Percentiles rank a stretch among this genome's conserved stretches.
phyloP scores from a whole-genome alignment of 2,888 invertebrate species.

The Colletes collaris region DNA sequence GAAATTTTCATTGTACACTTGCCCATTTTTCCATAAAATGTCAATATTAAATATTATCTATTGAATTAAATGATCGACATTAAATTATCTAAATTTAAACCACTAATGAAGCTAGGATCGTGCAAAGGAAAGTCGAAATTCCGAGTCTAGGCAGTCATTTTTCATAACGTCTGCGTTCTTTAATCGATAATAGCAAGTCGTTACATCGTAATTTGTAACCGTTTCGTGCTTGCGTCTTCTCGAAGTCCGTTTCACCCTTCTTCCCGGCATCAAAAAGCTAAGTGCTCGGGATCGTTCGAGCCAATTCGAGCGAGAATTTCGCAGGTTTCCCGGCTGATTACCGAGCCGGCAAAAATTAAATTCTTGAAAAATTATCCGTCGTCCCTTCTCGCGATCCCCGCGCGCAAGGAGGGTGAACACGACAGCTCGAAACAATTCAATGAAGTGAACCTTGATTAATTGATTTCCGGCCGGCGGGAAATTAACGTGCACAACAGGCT shows the following conservation, averaged over 20 bases:
- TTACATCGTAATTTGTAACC: slow-evolving; percentile 26
- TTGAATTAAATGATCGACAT: too few relatives aligned
- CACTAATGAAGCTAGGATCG: too few relatives aligned
- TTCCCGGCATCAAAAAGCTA: slow-evolving; percentile 6
- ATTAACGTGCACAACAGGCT: slow-evolving; percentile 70
- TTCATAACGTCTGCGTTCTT: not conserved
- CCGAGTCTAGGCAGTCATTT: too few relatives aligned
- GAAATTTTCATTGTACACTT: too few relatives aligned
- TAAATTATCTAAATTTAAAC: too few relatives aligned
- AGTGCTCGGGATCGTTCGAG: slow-evolving; percentile 17
- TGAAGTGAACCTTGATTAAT: slow-evolving; percentile 77
- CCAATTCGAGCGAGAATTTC: slow-evolving; percentile 14
- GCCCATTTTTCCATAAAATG: too few relatives aligned
- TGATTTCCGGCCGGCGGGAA: slow-evolving; percentile 66
- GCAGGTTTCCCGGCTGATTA: slow-evolving; percentile 13
- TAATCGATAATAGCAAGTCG: slow-evolving; percentile 19
- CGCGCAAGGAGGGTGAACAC: slow-evolving; percentile 55
- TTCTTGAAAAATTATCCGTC: slow-evolving; percentile 74
- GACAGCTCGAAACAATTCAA: slow-evolving; percentile 74
- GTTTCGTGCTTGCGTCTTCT: not conserved
- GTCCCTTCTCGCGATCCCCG: slow-evolving; percentile 42
- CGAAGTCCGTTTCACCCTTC: not conserved
- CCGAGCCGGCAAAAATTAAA: slow-evolving; percentile 57
- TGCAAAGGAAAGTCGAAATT: too few relatives aligned
- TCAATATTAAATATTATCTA: too few relatives aligned